Evolutionary conservation across 2,797 vertebrate species (phyloP).

Genomic region (Dromococcyx pavoninus): DNA sequence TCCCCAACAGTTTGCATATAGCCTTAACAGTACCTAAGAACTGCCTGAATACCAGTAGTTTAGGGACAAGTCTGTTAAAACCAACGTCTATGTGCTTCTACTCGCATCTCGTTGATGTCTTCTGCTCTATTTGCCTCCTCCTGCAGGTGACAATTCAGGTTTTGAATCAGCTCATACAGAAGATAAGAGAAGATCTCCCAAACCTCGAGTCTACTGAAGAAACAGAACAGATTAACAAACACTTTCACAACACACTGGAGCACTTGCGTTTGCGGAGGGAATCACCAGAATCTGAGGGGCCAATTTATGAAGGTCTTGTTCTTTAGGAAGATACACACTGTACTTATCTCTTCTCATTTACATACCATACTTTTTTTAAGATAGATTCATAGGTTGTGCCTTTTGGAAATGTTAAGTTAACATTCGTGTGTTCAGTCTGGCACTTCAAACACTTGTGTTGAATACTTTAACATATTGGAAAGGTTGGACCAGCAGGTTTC

Average conservation of each 20-base stretch:
- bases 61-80: background rate
- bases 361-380: conserved; percentile 58
- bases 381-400: conserved; percentile 80
- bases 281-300: conserved; percentile 91
- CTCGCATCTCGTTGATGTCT: background rate
- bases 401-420: conserved; percentile 78
- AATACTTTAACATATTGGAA: conserved; percentile 70
- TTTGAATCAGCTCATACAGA: conserved; percentile 98
- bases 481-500: conserved; percentile 69
- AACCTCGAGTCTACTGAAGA: conserved; percentile 97
- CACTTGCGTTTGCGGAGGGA: conserved; percentile 94
- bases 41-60: background rate
- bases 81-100: background rate
- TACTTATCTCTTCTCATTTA: conserved; percentile 38
- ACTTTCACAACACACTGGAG: conserved; percentile 98
- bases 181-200: conserved; percentile 97
- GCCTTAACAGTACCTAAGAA: background rate
- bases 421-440: conserved; percentile 69
- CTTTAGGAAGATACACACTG: conserved; percentile 77
- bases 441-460: conserved; percentile 71
- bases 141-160: conserved; percentile 95
- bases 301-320: conserved; percentile 94
- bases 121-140: background rate
- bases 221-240: conserved; percentile 99
- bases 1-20: background rate